Evolutionary conservation across 2,113 vertebrate species (phyloP).

Genomic region (Laticauda laticaudata): DNA sequence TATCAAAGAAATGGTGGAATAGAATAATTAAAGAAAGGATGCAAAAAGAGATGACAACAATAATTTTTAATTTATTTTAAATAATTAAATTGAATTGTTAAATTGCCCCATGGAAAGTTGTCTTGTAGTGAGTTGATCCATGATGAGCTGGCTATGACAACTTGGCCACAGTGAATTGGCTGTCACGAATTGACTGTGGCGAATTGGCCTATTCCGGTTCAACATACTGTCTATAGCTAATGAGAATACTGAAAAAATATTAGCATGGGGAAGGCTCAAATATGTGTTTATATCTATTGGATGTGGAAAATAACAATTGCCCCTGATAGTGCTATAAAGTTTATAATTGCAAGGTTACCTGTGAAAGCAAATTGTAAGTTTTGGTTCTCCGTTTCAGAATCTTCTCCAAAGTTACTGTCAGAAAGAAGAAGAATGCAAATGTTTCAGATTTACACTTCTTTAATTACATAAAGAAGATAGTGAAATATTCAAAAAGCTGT

Average conservation of each 20-base stretch:
- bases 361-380: neutral
- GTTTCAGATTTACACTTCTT: neutral
- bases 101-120: neutral
- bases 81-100: neutral
- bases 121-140: neutral
- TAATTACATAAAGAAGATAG: neutral
- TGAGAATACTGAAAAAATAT: neutral
- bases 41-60: neutral
- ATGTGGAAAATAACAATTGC: neutral
- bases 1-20: neutral
- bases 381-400: neutral
- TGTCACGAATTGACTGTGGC: neutral
- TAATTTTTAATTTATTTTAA: neutral
- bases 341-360: neutral
- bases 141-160: neutral
- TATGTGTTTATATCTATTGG: neutral
- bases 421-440: neutral
- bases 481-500: conserved; percentile 6
- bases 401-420: neutral
- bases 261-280: neutral
- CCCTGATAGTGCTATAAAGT: neutral
- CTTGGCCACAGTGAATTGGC: neutral
- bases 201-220: neutral
- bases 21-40: neutral
- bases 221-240: neutral